Evolutionary conservation across 1,140 invertebrate species (phyloP), one percentile per base, ranked within the genome.

Genomic region (Lordiphosa stackelbergi): DNA sequence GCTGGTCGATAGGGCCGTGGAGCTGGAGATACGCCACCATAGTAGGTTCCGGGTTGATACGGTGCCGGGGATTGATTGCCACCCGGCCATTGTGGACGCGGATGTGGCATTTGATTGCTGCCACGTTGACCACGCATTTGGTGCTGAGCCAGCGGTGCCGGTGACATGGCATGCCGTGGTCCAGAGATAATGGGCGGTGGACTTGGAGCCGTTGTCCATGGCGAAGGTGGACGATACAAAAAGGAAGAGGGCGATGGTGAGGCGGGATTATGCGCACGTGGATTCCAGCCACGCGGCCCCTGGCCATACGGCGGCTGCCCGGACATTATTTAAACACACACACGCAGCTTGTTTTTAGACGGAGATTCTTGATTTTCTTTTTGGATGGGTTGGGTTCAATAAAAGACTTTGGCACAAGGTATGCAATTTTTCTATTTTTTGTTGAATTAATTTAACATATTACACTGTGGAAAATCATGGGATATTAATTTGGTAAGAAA

Each of bases 181-280:
- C 90, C 90, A 13, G 90, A 90, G 51, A 91, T 91, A 28, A 91
- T 88, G 2, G 92, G 92, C 9, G 92, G 91, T 1, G 92, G 91
- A 56, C 86, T 87, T 13, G 86, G 84, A 48, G 86, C 86, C 42
- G 75, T 78, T 35, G 74, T 81, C 90, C 91, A 92, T 57, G 92
- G 91, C 36, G 92, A 92, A 4, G 90, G 89, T 9, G 91, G 91
- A 37, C 91, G 90, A 81, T 91, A 92, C 57, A 91, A 83, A 34
- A 90, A 88, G 4, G 90, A 90, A 19, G 90, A 90, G 19, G 90
- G 88, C 28, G 85, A 87, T 11, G 85, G 75, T 10, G 85, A 81
- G 52, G 75, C 69, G 52, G 85, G 68, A 66, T 85, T 85, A 12
- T 65, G 68, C 13, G 64, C 69, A 55, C 85, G 85, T 43, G 85